Evolutionary conservation across 2,888 invertebrate genomes (phyloP), one percentile per base, ranked within the genome.

Genomic region (Mycalesis mineus): DNA sequence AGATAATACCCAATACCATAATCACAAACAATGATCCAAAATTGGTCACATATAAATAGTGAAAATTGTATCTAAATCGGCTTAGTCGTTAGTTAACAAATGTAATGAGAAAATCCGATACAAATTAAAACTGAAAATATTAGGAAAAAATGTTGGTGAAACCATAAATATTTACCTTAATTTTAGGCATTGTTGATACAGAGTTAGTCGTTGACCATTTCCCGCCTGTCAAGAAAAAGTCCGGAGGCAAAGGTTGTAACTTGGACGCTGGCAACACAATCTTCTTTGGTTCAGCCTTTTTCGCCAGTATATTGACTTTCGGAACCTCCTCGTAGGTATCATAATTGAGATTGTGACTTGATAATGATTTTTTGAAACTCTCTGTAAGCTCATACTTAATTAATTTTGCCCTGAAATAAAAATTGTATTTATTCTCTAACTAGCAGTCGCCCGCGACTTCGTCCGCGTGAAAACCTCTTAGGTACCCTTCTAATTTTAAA

Each of bases 231-330:
- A 62, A 36, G 7, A 65, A 69, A 33, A 79, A 82, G 57, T 84
- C 80, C 0, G 87, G 73, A 0, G 90, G 86, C 36, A 89, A 49
- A 0, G 89, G 86, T 14, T 82, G 80, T 7, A 89, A 59, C 58
- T 88, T 88, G 0, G 88, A 86, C 0, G 84, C 84, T n/a, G 88
- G 83, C 54, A 88, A 64, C 37, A 88, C 82, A 2, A 84, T 4
- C 15, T 73, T 78, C 42, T 74, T 80, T 0, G 55, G 17, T n/a
- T 65, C 67, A 15, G 15, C 62, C 17, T 55, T 51, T 57, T 41
- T 51, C 3, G 55, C 13, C 29, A 53, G 14, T 29, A 2, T 55
- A 2, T 57, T 60, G 22, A 56, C 22, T 29, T 58, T 8, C 9
- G 47, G 13, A 2, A n/a, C 2, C 36, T 55, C 55, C 11, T 40